Conservation (phyloP, 1,140 invertebrate genomes). For the Asbolus verrucosus region DNA sequence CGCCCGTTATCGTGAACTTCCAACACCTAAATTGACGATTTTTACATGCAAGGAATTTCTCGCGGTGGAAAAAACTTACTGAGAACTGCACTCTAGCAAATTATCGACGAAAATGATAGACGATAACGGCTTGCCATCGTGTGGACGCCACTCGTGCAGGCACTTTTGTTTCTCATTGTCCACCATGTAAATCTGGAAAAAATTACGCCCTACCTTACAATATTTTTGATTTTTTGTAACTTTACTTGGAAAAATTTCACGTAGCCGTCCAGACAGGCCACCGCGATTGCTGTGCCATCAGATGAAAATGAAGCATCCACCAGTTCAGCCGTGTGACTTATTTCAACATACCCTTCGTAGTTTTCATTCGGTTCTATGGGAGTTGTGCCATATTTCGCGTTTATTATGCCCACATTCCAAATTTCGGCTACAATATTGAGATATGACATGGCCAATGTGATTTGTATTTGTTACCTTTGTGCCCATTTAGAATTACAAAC, state of each 20-base stretch:
- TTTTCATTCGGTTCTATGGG: conserved; percentile 67
- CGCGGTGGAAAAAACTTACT: no score
- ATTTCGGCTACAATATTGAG: conserved; percentile 70
- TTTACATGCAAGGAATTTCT: no score
- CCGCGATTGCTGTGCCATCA: conserved; percentile 92
- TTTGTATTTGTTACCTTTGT: conserved; percentile 71
- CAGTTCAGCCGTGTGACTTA: conserved; percentile 77
- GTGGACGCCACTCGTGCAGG: conserved; percentile 92
- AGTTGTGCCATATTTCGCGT: conserved; percentile 67
- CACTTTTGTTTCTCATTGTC: conserved; percentile 77
- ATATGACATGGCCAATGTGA: neutral
- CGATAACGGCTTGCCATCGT: conserved; percentile 85
- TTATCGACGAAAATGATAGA: conserved; percentile 94
- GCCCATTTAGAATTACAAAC: conserved; percentile 83
- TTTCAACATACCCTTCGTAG: conserved; percentile 73
- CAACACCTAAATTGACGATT: conserved; percentile 89
- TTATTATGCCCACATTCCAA: conserved; percentile 72
- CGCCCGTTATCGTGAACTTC: conserved; percentile 93
- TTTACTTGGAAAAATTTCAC: conserved; percentile 92
- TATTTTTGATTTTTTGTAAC: neutral
- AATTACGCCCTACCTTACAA: conserved; percentile 62
- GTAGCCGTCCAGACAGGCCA: conserved; percentile 86
- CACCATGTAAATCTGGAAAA: conserved; percentile 81
- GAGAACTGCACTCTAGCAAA: conserved; percentile 82
- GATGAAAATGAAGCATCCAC: conserved; percentile 91